A percentile compares a stretch with the other conserved stretches of the same genome.
Evolutionary conservation across 1,140 invertebrate species (phyloP).

Genomic region (Drosophila quadrilineata): DNA sequence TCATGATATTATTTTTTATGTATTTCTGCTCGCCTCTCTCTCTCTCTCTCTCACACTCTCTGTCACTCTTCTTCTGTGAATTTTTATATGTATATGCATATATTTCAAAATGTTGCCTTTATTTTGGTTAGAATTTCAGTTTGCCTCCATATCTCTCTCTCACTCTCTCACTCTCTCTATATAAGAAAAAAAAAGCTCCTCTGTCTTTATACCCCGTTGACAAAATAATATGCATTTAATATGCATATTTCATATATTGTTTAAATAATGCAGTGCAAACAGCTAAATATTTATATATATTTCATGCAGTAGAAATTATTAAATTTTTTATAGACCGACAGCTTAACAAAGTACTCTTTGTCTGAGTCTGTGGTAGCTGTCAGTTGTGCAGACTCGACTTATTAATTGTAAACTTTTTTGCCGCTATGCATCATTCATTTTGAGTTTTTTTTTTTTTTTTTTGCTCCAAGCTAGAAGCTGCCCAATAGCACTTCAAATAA

Average conservation of each 20-base stretch:
- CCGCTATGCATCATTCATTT: too few species aligned
- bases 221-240: background rate
- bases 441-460: background rate
- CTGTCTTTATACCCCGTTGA: background rate
- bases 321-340: too few species aligned
- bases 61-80: slow-evolving; percentile 4
- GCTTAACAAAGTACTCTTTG: too few species aligned
- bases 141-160: slow-evolving; percentile 1
- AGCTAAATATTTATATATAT: background rate
- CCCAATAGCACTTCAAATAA: too few species aligned
- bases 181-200: background rate
- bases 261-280: too few species aligned
- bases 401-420: background rate
- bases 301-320: background rate
- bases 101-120: slow-evolving; percentile 41
- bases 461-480: too few species aligned
- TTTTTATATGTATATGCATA: slow-evolving; percentile 6
- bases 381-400: slow-evolving; percentile 7
- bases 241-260: background rate
- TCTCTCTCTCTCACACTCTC: too few species aligned
- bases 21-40: slow-evolving; percentile 19
- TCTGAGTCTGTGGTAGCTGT: slow-evolving; percentile 11
- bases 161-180: background rate
- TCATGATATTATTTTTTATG: slow-evolving; percentile 77
- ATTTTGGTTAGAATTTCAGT: slow-evolving; percentile 36